Base-by-base conservation (phyloP, 35 echinoderm and acorn worm genomes). In the Acanthaster planci region DNA sequence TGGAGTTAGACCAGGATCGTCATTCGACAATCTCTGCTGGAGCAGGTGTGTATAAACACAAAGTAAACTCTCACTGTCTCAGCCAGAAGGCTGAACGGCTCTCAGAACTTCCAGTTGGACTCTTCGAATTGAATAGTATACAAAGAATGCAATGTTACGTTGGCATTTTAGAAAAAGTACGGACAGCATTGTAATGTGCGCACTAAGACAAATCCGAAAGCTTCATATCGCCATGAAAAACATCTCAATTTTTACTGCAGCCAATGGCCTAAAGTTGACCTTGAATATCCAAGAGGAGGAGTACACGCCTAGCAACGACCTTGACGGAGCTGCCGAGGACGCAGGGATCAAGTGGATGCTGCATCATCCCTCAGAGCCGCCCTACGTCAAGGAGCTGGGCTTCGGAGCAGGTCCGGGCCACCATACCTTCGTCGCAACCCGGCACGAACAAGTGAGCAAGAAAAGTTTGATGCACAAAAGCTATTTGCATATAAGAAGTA, bases 251-350 rank as follows among this genome's bases (percentile, higher is more conserved):
- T 56, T 15, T 37, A 38, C 77, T 72, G 8, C 52, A 97, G 95
- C 83, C 40, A 97, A 97, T 80, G 95, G 95, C n/a, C 80, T 97
- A 52, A 84, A 87, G 59, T 27, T 97, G 22, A 88, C 90, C 23
- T 77, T 97, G 27, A 82, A 97, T 40, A 78, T 90, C 5, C 87
- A 97, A 59, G 81, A 50, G 27, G 79, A 85, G 0, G 87, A 97
- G 59, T 93, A 93, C 79, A 93, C 90, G 35, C 91, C 95, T 19
- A 90, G 79, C 39, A 93, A 90, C 77, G 95, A 97, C 40, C 81
- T 97, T 0, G 91, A 93, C 29, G 47, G 84, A 30, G 90, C 84
- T 32, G 90, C 87, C 40, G 90, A 84, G 44, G 90, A 97, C 32
- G 87, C 87, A 5, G 95, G 91, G 2, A 52, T 93, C 38, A 90